Evolutionary conservation across 1,140 invertebrate genomes (phyloP).

Genomic region (Tetramorium parvispinum): DNA sequence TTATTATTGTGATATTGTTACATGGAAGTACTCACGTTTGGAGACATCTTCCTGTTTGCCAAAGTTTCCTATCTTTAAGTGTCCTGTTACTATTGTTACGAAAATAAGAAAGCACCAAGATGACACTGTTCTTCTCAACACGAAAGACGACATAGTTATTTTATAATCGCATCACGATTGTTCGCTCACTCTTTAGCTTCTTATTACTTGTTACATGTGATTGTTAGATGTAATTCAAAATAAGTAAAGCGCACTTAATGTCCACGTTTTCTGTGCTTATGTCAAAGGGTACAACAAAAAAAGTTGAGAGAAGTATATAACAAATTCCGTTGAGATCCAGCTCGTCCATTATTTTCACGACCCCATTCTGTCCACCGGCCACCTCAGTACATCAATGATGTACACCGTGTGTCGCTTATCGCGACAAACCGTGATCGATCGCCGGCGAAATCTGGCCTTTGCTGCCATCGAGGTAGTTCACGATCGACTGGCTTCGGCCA

Average conservation of each 20-base stretch:
- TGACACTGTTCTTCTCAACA: neutral
- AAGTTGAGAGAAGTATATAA: neutral
- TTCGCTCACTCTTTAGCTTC: neutral
- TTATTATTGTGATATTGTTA: neutral
- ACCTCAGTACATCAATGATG: slow-evolving; percentile 15
- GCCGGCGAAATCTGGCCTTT: slow-evolving; percentile 38
- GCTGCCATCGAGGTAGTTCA: neutral
- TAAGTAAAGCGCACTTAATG: neutral
- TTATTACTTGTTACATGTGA: neutral
- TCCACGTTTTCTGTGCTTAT: neutral
- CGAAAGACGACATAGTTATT: slow-evolving; percentile 2
- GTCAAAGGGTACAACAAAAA: neutral
- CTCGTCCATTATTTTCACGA: slow-evolving; percentile 30
- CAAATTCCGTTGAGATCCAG: slow-evolving; percentile 12
- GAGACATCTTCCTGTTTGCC: neutral
- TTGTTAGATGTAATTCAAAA: neutral
- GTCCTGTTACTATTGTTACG: neutral
- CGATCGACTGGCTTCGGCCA: neutral
- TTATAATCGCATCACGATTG: neutral
- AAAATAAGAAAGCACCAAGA: neutral
- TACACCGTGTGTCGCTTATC: slow-evolving; percentile 15
- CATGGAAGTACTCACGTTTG: neutral
- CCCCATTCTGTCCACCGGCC: slow-evolving; percentile 5
- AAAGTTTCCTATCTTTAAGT: neutral
- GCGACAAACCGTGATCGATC: slow-evolving; percentile 23